Conservation (phyloP, 1,140 invertebrate genomes). For the Zaprionus taronus region DNA sequence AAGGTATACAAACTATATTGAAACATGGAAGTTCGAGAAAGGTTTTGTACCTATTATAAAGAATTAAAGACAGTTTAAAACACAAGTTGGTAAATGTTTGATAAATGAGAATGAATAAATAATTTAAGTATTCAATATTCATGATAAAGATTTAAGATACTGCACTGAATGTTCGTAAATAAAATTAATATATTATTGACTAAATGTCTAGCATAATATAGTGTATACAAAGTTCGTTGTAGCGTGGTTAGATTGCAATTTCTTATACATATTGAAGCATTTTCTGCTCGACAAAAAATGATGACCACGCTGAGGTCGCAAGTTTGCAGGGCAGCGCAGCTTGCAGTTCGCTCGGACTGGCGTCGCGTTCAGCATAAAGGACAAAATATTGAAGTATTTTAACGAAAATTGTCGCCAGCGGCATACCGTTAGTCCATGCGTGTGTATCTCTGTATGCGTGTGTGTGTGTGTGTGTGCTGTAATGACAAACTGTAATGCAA, state of each 20-base stretch:
- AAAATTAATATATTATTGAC: background rate
- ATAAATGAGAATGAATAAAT: no score
- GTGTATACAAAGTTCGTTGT: constrained; percentile 7
- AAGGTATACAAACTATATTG: no score
- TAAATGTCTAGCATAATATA: background rate
- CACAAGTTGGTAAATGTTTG: no score
- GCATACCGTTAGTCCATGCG: background rate
- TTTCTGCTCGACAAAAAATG: constrained; percentile 9
- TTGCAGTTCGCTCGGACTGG: constrained; percentile 1
- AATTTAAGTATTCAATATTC: no score
- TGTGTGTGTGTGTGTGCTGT: background rate
- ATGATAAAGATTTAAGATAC: background rate
- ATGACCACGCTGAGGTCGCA: constrained; percentile 9
- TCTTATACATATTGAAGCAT: constrained; percentile 7
- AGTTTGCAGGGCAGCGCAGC: background rate
- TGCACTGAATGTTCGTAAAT: background rate
- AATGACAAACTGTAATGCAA: constrained; percentile 7
- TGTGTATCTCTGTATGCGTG: background rate
- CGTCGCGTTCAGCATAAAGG: background rate
- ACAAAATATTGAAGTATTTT: constrained; percentile 41
- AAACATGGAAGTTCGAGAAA: no score
- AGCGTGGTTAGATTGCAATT: background rate
- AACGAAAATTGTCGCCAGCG: constrained; percentile 21
- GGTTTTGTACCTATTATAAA: no score
- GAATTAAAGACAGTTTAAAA: no score